A percentile compares a stretch with the other conserved stretches of the same genome.
These are phyloP conservation scores for Caenorhabditis sinica DNA, from an alignment of 2,888 invertebrate genomes.

Conservation along the genomic window DNA sequence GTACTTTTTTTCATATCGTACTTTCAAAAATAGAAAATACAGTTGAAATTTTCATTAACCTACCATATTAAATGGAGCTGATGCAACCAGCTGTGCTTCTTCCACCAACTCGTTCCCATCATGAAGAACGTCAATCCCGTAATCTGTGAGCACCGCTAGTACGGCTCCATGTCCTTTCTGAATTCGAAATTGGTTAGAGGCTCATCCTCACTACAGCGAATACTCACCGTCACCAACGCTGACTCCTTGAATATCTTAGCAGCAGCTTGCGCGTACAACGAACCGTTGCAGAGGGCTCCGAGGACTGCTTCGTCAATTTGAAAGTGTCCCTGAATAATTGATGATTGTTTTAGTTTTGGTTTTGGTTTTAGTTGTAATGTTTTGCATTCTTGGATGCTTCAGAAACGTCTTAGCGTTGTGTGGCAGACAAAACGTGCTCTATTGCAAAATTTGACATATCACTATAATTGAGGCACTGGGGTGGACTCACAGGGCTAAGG, in stretches of 20 bases:
- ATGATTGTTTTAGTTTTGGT: slow-evolving; percentile 7
- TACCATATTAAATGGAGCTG: slow-evolving; percentile 84
- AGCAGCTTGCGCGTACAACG: slow-evolving; percentile 85
- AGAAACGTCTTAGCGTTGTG: too few relatives aligned
- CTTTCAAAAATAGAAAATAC: slow-evolving; percentile 4
- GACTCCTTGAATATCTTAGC: slow-evolving; percentile 84
- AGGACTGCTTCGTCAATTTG: slow-evolving; percentile 76
- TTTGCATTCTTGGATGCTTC: too few relatives aligned
- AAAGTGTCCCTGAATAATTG: slow-evolving; percentile 71
- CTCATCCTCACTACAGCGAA: not conserved
- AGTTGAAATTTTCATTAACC: slow-evolving; percentile 62
- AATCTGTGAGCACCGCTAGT: slow-evolving; percentile 84
- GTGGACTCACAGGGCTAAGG: too few relatives aligned
- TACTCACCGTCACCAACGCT: slow-evolving; percentile 76
- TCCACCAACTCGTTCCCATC: slow-evolving; percentile 83
- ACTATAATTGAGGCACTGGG: too few relatives aligned
- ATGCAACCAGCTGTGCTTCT: slow-evolving; percentile 84
- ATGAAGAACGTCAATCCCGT: slow-evolving; percentile 81
- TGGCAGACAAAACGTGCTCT: too few relatives aligned
- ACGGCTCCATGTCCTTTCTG: slow-evolving; percentile 84
- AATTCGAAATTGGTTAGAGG: slow-evolving; percentile 38
- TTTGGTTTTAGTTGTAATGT: too few relatives aligned
- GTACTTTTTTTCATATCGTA: not conserved
- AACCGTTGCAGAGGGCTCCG: slow-evolving; percentile 81
- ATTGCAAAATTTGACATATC: too few relatives aligned